Evolutionary conservation across 2,113 vertebrate species (phyloP).

Genomic region (Scatophagus argus): DNA sequence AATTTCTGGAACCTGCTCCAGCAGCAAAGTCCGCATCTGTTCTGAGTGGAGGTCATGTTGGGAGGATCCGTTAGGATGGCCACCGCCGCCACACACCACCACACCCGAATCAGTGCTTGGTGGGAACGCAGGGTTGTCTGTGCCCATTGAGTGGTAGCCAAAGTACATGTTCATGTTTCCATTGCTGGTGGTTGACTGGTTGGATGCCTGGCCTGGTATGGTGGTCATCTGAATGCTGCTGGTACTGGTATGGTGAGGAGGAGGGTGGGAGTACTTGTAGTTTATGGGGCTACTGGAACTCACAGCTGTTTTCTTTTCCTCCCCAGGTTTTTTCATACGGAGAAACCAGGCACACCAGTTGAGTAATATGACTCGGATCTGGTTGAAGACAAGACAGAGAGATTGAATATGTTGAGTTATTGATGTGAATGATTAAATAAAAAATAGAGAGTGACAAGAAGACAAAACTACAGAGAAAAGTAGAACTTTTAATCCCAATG

Average conservation of each 20-base stretch:
- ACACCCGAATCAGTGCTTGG: slow-evolving; percentile 81
- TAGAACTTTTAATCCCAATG: background rate
- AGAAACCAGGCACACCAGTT: slow-evolving; percentile 95
- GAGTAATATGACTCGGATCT: slow-evolving; percentile 87
- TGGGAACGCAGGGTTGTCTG: slow-evolving; percentile 84
- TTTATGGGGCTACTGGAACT: slow-evolving; percentile 67
- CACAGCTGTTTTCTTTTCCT: slow-evolving; percentile 78
- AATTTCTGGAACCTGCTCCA: slow-evolving; percentile 84
- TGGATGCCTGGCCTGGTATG: slow-evolving; percentile 81
- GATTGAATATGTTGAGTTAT: background rate
- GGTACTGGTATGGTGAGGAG: slow-evolving; percentile 82
- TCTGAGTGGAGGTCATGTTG: slow-evolving; percentile 76
- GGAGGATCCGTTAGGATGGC: slow-evolving; percentile 61
- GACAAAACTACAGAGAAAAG: background rate
- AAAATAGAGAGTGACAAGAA: background rate
- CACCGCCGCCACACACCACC: slow-evolving; percentile 66
- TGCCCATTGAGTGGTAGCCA: slow-evolving; percentile 81
- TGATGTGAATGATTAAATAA: background rate
- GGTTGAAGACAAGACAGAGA: slow-evolving; percentile 18
- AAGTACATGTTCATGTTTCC: slow-evolving; percentile 86
- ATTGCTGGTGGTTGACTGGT: slow-evolving; percentile 77
- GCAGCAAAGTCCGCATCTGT: slow-evolving; percentile 76
- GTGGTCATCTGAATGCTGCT: slow-evolving; percentile 86
- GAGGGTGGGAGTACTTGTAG: slow-evolving; percentile 84
- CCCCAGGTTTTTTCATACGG: slow-evolving; percentile 91